These are phyloP conservation scores for Tipula unca DNA, from an alignment of 2,888 invertebrate genomes.

Conservation along the genomic window DNA sequence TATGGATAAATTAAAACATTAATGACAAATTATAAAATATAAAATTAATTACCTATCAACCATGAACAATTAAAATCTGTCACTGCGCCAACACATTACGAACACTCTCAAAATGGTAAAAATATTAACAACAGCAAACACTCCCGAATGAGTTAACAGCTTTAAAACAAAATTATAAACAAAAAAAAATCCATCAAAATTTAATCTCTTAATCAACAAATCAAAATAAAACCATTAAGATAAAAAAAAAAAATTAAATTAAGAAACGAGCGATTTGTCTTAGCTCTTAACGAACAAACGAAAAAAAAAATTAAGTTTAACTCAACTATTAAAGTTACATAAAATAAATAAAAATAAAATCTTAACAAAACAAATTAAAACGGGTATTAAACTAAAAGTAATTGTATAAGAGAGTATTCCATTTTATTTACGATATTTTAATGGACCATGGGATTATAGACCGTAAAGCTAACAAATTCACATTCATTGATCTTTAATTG, in stretches of 20 bases:
- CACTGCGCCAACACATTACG: not conserved
- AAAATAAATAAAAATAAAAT: constrained; percentile 3
- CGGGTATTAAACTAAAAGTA: not conserved
- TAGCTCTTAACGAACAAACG: not conserved
- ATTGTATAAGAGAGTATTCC: constrained; percentile 8
- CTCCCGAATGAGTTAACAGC: not conserved
- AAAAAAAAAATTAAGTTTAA: not conserved
- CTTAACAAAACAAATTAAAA: constrained; percentile 14
- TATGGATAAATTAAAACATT: not conserved
- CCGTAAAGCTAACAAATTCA: constrained; percentile 8
- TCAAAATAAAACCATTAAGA: constrained; percentile 4
- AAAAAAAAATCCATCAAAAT: not conserved
- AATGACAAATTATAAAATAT: not conserved
- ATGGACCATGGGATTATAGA: constrained; percentile 8
- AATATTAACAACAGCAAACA: not conserved
- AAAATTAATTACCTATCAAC: not conserved
- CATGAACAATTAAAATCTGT: not conserved
- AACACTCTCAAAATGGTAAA: not conserved
- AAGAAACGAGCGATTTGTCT: not conserved
- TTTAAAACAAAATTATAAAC: not conserved
- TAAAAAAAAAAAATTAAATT: not conserved
- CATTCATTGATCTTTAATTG: not conserved
- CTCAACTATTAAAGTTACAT: not conserved
- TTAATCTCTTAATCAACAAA: constrained; percentile 14
- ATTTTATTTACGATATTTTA: not conserved